These are phyloP conservation scores for Oncorhynchus gorbuscha DNA, from an alignment of 2,113 vertebrate species.

Conservation along the genomic window DNA sequence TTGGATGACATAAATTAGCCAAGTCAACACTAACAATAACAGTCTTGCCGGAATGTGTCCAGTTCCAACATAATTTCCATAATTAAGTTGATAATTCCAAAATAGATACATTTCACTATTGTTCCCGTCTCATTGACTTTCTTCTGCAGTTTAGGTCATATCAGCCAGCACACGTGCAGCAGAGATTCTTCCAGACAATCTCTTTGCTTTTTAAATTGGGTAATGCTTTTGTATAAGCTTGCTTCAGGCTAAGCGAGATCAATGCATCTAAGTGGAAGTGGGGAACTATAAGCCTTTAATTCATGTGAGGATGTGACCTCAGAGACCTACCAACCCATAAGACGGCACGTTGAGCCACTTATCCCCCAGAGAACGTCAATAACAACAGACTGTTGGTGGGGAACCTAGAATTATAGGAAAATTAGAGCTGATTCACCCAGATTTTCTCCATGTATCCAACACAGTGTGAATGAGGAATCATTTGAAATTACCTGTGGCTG, in stretches of 20 bases:
- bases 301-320: constrained; percentile 78
- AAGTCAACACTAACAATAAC: neutral
- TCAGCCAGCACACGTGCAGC: constrained; percentile 23
- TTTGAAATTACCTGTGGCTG: constrained; percentile 47
- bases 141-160: neutral
- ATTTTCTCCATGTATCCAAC: constrained; percentile 20
- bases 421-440: constrained; percentile 63
- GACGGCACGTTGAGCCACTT: constrained; percentile 75
- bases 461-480: constrained; percentile 48
- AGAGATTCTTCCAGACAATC: constrained; percentile 13
- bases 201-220: constrained; percentile 35
- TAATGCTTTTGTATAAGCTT: constrained; percentile 36
- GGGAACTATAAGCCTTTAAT: constrained; percentile 66
- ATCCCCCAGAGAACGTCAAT: constrained; percentile 60
- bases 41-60: too few relatives aligned
- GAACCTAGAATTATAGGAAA: constrained; percentile 65
- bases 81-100: neutral
- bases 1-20: constrained; percentile 6
- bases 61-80: neutral
- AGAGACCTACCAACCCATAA: constrained; percentile 66
- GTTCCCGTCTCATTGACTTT: neutral
- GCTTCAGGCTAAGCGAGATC: constrained; percentile 66
- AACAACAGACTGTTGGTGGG: constrained; percentile 49
- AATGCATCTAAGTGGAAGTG: constrained; percentile 54
- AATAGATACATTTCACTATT: neutral